Conservation (phyloP, 2,113 vertebrate genomes). For the Mandrillus leucophaeus region DNA sequence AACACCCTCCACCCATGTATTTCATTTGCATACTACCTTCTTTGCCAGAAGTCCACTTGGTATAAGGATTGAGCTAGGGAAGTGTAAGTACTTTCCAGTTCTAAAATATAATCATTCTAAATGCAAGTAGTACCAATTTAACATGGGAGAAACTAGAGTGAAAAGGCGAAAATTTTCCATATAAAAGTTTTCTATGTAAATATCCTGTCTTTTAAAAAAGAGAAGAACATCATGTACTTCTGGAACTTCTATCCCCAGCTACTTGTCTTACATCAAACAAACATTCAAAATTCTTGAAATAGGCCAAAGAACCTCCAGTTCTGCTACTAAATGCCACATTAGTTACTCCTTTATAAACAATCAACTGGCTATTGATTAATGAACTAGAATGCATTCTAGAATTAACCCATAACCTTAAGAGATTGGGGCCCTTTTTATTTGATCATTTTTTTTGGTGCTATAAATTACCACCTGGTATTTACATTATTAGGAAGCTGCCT, state of each 20-base stretch:
- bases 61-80: neutral
- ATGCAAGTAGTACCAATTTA: constrained; percentile 9
- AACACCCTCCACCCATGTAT: neutral
- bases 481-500: constrained; percentile 77
- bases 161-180: constrained; percentile 52
- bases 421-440: constrained; percentile 73
- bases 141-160: constrained; percentile 46
- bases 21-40: neutral
- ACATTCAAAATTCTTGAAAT: constrained; percentile 69
- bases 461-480: constrained; percentile 84
- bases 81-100: neutral
- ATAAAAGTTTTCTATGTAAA: constrained; percentile 58
- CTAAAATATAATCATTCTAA: constrained; percentile 37
- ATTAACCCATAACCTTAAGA: constrained; percentile 79
- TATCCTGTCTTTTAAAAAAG: constrained; percentile 57
- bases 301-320: constrained; percentile 51
- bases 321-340: constrained; percentile 62
- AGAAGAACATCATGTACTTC: constrained; percentile 41
- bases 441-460: constrained; percentile 79
- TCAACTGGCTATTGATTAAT: constrained; percentile 73
- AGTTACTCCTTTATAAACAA: constrained; percentile 70
- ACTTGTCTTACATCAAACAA: constrained; percentile 64
- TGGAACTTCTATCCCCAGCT: constrained; percentile 30
- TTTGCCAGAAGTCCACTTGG: neutral
- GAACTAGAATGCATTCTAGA: constrained; percentile 76